Conservation (phyloP, 1,140 invertebrate genomes). For the Saccostrea glomerata region DNA sequence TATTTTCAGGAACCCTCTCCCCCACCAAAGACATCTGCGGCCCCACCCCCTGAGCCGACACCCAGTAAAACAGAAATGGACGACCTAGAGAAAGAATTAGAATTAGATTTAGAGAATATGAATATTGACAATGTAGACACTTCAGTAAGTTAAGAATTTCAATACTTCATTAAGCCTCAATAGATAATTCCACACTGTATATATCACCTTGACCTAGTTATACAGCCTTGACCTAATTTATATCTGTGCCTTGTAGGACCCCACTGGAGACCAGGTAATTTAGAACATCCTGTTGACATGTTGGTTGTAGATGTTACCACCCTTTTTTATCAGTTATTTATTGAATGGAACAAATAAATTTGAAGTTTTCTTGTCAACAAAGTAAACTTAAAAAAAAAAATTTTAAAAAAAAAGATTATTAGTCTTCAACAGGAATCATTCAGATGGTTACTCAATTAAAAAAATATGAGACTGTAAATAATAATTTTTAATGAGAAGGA, state of each 20-base stretch:
- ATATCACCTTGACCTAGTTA: background rate
- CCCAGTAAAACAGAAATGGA: slow-evolving; percentile 63
- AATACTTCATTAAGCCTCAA: background rate
- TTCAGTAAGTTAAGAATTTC: slow-evolving; percentile 59
- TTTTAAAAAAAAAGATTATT: too few relatives aligned
- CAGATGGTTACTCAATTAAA: too few relatives aligned
- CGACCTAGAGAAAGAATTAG: slow-evolving; percentile 79
- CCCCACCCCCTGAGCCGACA: slow-evolving; percentile 43
- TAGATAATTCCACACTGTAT: background rate
- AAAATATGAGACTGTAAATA: too few relatives aligned
- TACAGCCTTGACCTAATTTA: background rate
- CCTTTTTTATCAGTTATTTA: background rate
- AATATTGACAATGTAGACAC: slow-evolving; percentile 75
- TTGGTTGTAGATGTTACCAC: background rate
- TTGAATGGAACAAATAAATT: background rate
- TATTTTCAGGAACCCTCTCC: slow-evolving; percentile 23
- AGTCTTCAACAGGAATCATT: too few relatives aligned
- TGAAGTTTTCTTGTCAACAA: background rate
- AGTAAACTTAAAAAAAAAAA: too few relatives aligned
- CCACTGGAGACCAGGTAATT: background rate
- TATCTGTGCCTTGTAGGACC: slow-evolving; percentile 15
- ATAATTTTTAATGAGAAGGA: too few relatives aligned
- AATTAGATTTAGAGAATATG: slow-evolving; percentile 79
- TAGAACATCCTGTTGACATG: background rate
- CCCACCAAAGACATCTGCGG: slow-evolving; percentile 33